Conservation (phyloP, 1,140 invertebrate genomes). For the Schlechtendalia chinensis region DNA sequence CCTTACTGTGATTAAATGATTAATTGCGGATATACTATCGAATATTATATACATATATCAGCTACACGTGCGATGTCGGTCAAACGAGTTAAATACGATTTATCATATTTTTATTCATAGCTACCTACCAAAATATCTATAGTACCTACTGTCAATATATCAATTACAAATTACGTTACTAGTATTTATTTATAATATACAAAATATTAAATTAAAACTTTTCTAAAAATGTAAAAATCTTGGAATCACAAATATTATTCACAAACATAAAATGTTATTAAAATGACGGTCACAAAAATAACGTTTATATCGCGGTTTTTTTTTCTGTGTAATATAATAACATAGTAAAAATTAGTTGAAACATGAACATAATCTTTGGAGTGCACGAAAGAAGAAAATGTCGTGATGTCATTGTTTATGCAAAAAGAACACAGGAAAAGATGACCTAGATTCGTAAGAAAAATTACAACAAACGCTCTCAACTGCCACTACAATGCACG, state of each 20-base stretch:
- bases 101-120: not conserved
- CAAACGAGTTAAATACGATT: not conserved
- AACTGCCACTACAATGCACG: not conserved
- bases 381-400: no score
- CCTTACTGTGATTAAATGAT: not conserved
- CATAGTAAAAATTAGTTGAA: no score
- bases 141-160: not conserved
- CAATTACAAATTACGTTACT: not conserved
- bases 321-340: no score
- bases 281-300: no score
- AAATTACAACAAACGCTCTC: not conserved
- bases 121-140: not conserved
- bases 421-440: not conserved
- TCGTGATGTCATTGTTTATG: no score
- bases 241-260: no score
- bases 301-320: no score
- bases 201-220: no score
- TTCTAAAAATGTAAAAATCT: no score
- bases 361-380: no score
- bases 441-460: not conserved
- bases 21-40: not conserved
- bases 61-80: not conserved
- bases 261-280: no score
- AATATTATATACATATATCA: no score
- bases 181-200: not conserved